Base-by-base conservation (phyloP, 2,797 vertebrate genomes). In the Lagorchestes hirsutus region DNA sequence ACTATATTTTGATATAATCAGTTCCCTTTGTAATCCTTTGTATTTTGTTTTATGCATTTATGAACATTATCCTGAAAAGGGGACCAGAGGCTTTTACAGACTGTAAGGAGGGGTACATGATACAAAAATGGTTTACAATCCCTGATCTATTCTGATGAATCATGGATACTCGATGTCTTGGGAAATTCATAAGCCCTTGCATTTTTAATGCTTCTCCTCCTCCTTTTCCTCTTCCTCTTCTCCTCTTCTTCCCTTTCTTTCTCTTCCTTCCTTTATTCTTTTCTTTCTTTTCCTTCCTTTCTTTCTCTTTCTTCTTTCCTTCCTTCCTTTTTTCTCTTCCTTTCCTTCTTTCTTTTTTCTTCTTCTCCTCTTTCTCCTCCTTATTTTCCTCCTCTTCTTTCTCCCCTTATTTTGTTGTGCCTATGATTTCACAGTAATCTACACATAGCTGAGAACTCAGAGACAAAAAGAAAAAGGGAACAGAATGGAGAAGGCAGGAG, bases 321-420 rank as follows among this genome's bases (percentile, higher is more conserved):
- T 59, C 29, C 10, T 31, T 13, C 12, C 58, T 31, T 16, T 12
- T 1, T 62, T 14, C 3, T 12, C 3, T 62, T 14, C 3, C 29
- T 31, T 62, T 28, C 29, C 29, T 34, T 16, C n/a, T 74, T 4
- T 2, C 31, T n/a, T 74, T 4, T 2, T 59, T n/a, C 8, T 82
- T 2, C 34, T 46, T 12, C 18, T 24, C 3, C 1, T 22, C n/a
- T 18, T 74, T 1, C 8, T 82, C 1, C 5, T 9, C 2, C 3
- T 18, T 8, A 0, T 46, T 1, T 2, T 12, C 6, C 0, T 31
- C 4, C 12, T 22, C n/a, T 24, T 82, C 74, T 0, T 82, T 5
- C 9, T 46, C 74, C 1, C 9, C 8, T 24, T 11, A 22, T 82
- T 82, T 74, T 74, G 62, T 18, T 40, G 67, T 74, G n/a, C 16